phyloP scores from a whole-genome alignment of 2,888 invertebrate species.

The Pandemis cinnamomeana region DNA sequence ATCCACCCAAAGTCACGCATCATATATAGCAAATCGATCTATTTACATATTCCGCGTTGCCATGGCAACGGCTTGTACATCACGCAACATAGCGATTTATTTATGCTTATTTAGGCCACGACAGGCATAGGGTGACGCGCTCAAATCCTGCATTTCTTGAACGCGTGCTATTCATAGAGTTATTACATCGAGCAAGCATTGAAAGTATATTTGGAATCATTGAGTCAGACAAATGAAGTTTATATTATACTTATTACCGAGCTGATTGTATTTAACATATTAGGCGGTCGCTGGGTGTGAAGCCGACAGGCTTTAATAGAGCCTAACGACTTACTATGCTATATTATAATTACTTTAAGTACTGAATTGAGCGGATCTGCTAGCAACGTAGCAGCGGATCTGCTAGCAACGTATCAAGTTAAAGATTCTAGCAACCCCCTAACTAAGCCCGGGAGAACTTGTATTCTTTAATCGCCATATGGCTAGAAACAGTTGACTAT shows the following conservation, averaged over 20 bases:
- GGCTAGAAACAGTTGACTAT: no score
- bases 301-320: no score
- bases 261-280: not conserved
- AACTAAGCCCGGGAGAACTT: no score
- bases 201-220: slow-evolving; percentile 9
- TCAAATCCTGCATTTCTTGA: not conserved
- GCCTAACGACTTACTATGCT: no score
- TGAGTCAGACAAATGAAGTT: slow-evolving; percentile 3
- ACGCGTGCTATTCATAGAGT: slow-evolving; percentile 1
- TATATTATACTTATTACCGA: not conserved
- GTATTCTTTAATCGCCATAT: no score
- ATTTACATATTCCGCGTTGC: slow-evolving; percentile 31
- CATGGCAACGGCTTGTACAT: slow-evolving; percentile 11
- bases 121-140: slow-evolving; percentile 14
- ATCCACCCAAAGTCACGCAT: slow-evolving; percentile 19
- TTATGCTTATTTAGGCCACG: slow-evolving; percentile 27
- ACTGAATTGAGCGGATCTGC: no score
- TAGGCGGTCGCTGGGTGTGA: no score
- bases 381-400: no score
- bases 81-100: slow-evolving; percentile 37
- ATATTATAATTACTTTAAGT: no score
- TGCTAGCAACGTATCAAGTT: no score
- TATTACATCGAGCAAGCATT: not conserved
- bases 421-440: no score
- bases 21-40: slow-evolving; percentile 21